phyloP scores from a whole-genome alignment of 2,113 vertebrate species.

The Ivindomyrus marchei region DNA sequence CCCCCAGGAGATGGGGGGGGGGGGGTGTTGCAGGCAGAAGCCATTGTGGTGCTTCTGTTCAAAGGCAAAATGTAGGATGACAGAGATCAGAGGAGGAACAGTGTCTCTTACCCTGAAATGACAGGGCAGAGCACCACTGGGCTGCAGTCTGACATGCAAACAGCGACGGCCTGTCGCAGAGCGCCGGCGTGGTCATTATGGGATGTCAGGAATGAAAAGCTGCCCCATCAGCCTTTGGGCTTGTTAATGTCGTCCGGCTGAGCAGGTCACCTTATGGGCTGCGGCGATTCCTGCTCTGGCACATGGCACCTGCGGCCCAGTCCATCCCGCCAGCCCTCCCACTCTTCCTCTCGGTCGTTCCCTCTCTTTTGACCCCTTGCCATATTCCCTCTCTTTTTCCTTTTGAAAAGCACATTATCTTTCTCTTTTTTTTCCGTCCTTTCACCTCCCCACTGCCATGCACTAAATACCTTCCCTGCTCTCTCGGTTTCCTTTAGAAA shows the following conservation, averaged over 20 bases:
- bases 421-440: too few relatives aligned
- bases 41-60: neutral
- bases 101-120: neutral
- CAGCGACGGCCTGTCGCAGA: neutral
- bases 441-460: neutral
- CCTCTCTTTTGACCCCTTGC: neutral
- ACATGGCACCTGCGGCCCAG: neutral
- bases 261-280: neutral
- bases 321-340: neutral
- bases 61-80: conserved; percentile 1
- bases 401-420: neutral
- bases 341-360: neutral
- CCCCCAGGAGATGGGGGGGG: neutral
- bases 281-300: neutral
- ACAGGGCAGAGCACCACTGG: neutral
- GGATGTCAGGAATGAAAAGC: neutral
- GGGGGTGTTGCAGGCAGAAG: neutral
- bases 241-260: neutral
- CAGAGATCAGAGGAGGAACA: neutral
- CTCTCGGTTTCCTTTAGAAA: neutral
- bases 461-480: neutral
- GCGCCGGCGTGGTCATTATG: neutral
- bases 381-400: neutral
- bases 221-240: neutral
- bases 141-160: neutral